Evolutionary conservation across 2,113 vertebrate species (phyloP).

Genomic region (Siniperca knerii): DNA sequence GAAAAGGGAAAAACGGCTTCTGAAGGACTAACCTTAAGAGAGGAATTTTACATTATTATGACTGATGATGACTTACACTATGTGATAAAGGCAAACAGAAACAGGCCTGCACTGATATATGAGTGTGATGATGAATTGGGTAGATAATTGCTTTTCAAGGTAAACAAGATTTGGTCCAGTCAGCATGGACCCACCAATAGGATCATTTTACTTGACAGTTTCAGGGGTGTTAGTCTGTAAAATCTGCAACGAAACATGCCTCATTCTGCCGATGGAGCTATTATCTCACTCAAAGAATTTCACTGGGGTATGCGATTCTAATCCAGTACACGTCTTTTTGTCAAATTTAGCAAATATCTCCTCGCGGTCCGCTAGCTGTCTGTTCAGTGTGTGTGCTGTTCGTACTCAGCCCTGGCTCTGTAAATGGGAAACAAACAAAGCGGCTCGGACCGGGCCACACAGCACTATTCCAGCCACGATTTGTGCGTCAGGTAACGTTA

Average conservation of each 20-base stretch:
- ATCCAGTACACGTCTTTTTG: no score
- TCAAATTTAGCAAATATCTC: no score
- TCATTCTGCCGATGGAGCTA: constrained; percentile 24
- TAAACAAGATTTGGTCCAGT: neutral
- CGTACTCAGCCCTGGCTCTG: no score
- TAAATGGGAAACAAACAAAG: no score
- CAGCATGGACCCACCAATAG: constrained; percentile 11
- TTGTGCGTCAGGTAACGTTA: no score
- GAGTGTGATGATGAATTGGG: constrained; percentile 2
- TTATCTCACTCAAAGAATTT: constrained; percentile 42
- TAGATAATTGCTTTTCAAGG: constrained; percentile 7
- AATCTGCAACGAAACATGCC: constrained; percentile 38
- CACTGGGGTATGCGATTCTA: neutral
- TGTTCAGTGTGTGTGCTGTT: no score
- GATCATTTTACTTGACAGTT: constrained; percentile 40
- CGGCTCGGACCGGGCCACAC: no score
- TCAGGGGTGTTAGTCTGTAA: constrained; percentile 31
- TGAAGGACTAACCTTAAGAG: neutral
- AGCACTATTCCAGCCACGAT: no score
- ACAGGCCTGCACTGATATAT: neutral
- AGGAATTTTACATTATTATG: neutral
- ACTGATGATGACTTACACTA: constrained; percentile 11
- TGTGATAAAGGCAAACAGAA: constrained; percentile 5
- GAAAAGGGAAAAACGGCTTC: neutral
- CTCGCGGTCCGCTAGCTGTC: no score